Evolutionary conservation across 2,888 invertebrate genomes (phyloP), one percentile per base, ranked within the genome.

Genomic region (Dasysyrphus tricinctus): DNA sequence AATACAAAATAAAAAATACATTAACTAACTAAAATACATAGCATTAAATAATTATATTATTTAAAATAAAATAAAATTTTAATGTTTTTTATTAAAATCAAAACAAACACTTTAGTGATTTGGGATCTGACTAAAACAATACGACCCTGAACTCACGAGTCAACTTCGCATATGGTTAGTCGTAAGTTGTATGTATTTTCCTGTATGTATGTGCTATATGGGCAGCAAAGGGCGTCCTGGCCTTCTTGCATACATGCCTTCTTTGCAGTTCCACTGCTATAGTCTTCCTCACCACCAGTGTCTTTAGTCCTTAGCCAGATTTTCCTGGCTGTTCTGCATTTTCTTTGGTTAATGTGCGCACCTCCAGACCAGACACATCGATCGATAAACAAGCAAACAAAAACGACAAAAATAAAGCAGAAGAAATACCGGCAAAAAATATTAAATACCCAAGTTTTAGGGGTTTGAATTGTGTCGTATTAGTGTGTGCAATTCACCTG

Each of bases 401-500:
- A 79, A 65, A 77, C 24, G 34, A 72, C 70, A 44, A 51, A 69
- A 34, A 37, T 5, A 67, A 76, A 57, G 49, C 69, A 51, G 14
- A 80, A 69, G 32, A 72, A 80, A 63, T 63, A 70, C 54, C 54
- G 54, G 76, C 49, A 54, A 39, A 19, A 79, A 76, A 70, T 67
- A 59, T 72, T 70, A 84, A 84, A 80, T 80, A 76, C 80, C 80
- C 75, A 75, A 32, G 57, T 84, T 80, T 85, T 59, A 80, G 44
- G 85, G 85, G 67, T 54, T 81, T 24, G 42, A 16, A 42, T 57
- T 79, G 16, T 47, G 65, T 47, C 69, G 86, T 82, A 67, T 81
- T 78, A 47, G 82, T 86, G 86, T 86, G 86, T 80, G 73, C 76
- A 88, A 82, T 82, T 74, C 81, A 88, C 76, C 87, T 84, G 78